Evolutionary conservation across 2,113 vertebrate species (phyloP).

Genomic region (Panthera leo): DNA sequence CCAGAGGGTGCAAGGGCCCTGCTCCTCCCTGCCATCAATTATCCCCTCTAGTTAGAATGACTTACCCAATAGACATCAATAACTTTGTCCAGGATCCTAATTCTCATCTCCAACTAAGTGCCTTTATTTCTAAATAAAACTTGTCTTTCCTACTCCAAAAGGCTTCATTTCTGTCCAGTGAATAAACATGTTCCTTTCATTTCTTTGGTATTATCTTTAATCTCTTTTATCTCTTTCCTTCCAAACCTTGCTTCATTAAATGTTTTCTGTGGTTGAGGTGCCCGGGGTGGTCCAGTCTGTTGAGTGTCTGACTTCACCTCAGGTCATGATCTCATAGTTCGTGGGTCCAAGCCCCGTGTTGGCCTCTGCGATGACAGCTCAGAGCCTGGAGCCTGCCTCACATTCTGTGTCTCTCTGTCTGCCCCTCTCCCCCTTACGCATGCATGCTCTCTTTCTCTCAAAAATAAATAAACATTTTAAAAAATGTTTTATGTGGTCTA

Average conservation of each 20-base stretch:
- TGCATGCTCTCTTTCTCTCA: too few species aligned
- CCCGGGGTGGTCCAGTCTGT: too few species aligned
- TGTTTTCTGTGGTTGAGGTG: neutral
- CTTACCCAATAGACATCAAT: neutral
- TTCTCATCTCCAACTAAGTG: neutral
- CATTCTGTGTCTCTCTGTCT: too few species aligned
- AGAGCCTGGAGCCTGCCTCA: too few species aligned
- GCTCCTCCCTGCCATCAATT: neutral
- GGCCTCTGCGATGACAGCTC: too few species aligned
- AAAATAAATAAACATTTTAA: too few species aligned
- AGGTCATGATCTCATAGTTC: too few species aligned
- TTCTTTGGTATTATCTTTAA: neutral
- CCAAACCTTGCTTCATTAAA: neutral
- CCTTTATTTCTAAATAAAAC: neutral
- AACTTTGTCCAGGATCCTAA: neutral
- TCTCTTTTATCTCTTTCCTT: neutral
- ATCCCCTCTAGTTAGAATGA: neutral
- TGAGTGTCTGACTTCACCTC: too few species aligned
- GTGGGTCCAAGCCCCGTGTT: too few species aligned
- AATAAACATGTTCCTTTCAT: neutral
- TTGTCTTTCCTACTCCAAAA: neutral
- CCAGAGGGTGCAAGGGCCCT: neutral
- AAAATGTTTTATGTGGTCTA: neutral
- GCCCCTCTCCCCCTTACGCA: too few species aligned
- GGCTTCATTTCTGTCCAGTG: neutral